Conservation (phyloP, 64 coral and sea anemone species). For the Exaiptasia diaphana region DNA sequence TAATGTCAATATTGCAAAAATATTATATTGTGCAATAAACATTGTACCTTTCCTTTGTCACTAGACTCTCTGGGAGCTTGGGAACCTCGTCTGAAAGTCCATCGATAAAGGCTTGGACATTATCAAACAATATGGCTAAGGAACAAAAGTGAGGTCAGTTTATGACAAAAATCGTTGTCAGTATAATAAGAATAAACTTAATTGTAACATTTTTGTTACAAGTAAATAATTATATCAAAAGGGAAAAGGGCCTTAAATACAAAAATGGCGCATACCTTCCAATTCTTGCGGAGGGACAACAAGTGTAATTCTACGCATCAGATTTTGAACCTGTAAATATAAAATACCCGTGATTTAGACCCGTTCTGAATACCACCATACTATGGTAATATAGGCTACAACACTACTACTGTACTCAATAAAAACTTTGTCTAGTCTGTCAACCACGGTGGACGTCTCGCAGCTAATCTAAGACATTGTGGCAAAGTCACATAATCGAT, state of each 20-base stretch:
- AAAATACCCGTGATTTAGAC: neutral
- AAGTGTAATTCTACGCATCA: conserved; percentile 84
- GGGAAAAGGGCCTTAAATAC: neutral
- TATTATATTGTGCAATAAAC: neutral
- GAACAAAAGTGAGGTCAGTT: neutral
- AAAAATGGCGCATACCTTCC: conserved; percentile 44
- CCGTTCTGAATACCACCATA: too few species aligned
- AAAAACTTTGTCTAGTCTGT: too few species aligned
- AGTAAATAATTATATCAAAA: neutral
- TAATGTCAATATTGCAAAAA: neutral
- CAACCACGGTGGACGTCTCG: too few species aligned
- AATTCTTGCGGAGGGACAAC: conserved; percentile 85
- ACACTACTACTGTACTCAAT: too few species aligned
- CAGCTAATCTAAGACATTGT: too few species aligned
- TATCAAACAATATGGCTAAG: conserved; percentile 85
- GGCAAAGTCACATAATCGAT: too few species aligned
- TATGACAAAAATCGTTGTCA: neutral
- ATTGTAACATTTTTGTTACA: neutral
- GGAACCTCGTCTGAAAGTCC: conserved; percentile 76
- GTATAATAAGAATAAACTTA: neutral
- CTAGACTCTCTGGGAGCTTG: conserved; percentile 63
- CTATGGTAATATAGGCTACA: too few species aligned
- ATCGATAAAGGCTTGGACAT: conserved; percentile 90
- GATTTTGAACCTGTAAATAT: conserved; percentile 81
- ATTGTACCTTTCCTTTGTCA: conserved; percentile 56